Base-by-base conservation (phyloP, 2,888 invertebrate genomes). In the Polyommatus icarus region DNA sequence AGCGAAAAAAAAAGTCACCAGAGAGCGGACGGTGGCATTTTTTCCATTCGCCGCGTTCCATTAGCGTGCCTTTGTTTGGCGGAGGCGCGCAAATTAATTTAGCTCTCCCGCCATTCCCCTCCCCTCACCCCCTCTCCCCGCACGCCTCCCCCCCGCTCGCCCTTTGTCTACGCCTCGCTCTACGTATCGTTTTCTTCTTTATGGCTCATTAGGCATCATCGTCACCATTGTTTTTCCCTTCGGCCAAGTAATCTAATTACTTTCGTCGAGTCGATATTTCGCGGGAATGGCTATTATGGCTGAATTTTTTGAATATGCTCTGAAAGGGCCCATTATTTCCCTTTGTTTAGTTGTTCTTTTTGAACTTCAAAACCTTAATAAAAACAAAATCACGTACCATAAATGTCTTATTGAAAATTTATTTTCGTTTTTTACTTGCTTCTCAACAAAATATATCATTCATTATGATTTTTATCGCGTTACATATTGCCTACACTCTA, bases 51-150 rank as follows among this genome's bases (percentile, higher is more conserved):
- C 90, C 93, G 93, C 92, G 93, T 94, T 94, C 94, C 94, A 94
- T 94, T 94, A 94, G 94, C 94, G 93, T 90, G 93, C 93, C 94
- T 93, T 94, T 94, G 94, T 94, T 94, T 94, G 94, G 94, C 92
- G 93, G 93, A 90, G 92, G 94, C 92, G 94, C 93, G 93, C 94
- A 94, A 93, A 94, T 94, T 94, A 93, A 94, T 94, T 93, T 94
- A 93, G 93, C 94, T 92, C 92, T 92, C 92, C 93, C 93, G 93
- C 93, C 92, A 93, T 93, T 93, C 92, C 92, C 93, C 89, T 54
- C 89, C 86, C 88, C 82, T 85, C 88, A 85, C 85, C 91, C 92
- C 93, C 88, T 89, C 86, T 88, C 82, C 88, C 86, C 88, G 81
- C 86, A 61, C 85, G 82, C 84, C 86, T 82, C 87, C 80, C 88